Base-by-base conservation (phyloP, 2,797 vertebrate genomes). In the Arremon brunneinucha region DNA sequence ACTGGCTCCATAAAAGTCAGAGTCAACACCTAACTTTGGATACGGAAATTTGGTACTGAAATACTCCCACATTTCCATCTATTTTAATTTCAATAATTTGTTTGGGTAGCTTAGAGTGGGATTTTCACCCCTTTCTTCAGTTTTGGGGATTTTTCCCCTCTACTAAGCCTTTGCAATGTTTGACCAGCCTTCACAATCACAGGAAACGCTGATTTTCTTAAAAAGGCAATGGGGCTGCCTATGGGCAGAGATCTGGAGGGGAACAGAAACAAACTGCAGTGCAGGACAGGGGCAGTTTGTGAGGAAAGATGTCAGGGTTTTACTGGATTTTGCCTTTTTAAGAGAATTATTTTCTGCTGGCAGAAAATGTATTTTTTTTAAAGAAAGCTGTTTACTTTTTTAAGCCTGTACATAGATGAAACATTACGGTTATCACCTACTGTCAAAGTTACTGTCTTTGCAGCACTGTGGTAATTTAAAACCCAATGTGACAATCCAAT, bases 291-390 rank as follows among this genome's bases (percentile, higher is more conserved):
- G 26, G 28, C 21, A 65, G 43, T 56, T 83, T 78, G 39, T 50
- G 64, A 57, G 27, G 26, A 47, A 76, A 15, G 15, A 18, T n/a
- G 10, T 47, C 26, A 20, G 2, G 6, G 16, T 72, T 89, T 71
- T 76, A 65, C 46, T 69, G 43, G 50, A 44, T 57, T 67, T 83
- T 92, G 84, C 82, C 89, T 95, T 95, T 95, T 95, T 69, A 91
- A 94, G 77, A 67, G 76, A 88, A 89, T 72, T 91, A 34, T 92
- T 96, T 96, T 95, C 95, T 97, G 95, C 94, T 96, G 96, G 95
- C 95, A 96, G 96, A 95, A 96, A 95, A 92, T 5, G 17, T 68
- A 37, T 72, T 64, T 90, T 90, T 89, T 62, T 35, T 2, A 6
- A 56, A 57, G 37, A 34, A 59, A 60, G 4, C 18, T 34, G 53